A percentile compares a stretch with the other conserved stretches of the same genome.
Conservation (phyloP, 2,797 vertebrate species). For the Uromys caudimaculatus region DNA sequence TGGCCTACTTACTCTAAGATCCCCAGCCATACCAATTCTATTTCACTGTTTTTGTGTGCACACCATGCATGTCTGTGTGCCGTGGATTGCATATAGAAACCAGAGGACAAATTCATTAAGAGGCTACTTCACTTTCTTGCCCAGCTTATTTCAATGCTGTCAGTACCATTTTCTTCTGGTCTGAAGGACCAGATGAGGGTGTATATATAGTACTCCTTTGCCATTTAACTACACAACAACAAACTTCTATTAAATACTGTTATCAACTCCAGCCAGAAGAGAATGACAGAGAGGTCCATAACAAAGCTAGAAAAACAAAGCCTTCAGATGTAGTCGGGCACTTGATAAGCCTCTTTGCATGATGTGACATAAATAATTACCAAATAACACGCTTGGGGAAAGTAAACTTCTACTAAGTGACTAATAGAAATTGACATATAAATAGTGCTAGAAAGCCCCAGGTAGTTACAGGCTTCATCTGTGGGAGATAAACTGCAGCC, state of each 20-base stretch:
- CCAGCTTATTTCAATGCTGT: background rate
- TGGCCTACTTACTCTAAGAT: background rate
- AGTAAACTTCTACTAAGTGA: conserved; percentile 11
- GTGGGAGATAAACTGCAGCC: conserved; percentile 88
- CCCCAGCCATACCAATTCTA: background rate
- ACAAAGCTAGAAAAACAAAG: conserved; percentile 5
- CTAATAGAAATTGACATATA: background rate
- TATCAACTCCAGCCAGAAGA: background rate
- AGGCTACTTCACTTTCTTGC: conserved; percentile 3
- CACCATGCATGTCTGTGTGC: background rate
- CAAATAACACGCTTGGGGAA: background rate
- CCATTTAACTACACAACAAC: conserved; percentile 39
- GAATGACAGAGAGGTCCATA: background rate
- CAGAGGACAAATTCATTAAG: conserved; percentile 12
- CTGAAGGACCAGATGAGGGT: conserved; percentile 6
- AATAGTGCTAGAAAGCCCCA: conserved; percentile 49
- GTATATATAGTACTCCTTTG: conserved; percentile 15
- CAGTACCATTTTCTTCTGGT: conserved; percentile 14
- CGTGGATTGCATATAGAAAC: background rate
- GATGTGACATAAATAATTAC: background rate
- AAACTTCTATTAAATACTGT: background rate
- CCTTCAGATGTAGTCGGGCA: conserved; percentile 26
- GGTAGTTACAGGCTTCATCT: conserved; percentile 77
- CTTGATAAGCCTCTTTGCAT: background rate
- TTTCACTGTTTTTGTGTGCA: background rate